Base-by-base conservation (phyloP, 1,140 invertebrate genomes). In the Brachystomella parvula region DNA sequence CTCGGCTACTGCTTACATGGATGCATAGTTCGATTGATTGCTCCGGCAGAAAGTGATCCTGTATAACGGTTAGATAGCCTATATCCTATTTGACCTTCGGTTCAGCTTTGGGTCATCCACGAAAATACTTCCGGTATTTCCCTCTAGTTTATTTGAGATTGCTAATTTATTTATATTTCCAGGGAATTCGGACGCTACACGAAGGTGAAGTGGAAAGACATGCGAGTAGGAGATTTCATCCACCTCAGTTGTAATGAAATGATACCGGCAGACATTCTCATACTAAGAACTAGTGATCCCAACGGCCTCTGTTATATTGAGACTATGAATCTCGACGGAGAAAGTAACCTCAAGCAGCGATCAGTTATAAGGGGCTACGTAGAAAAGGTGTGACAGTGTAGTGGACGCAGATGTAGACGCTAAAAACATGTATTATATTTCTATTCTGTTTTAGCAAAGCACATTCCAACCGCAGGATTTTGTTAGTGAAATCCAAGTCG, bases 271-370 rank as follows among this genome's bases (percentile, higher is more conserved):
- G 96, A 98, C 78, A 88, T 98, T 74, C 81, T 99, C 30, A 78
- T 99, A 28, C 79, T 98, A 35, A 83, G 87, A 68, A 90, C 89
- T 49, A 94, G 93, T 76, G 94, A 97, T 80, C 87, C 90, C 2
- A 85, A 93, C 75, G 94, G 94, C 31, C 85, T 96, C 72, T 98
- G 95, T 77, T 99, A 97, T 79, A 89, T 99, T 76, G 86, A 99
- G 80, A 98, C 96, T 1, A 92, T 94, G 69, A 98, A 98, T 81
- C 81, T 99, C 71, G 97, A 99, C 77, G 97, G 97, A 15, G 97
- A 99, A 81, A 98, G 94, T n/a, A 99, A 98, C 82, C 81, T 99
- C 53, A 99, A 99, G 79, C 92, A 96, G 74, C 83, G 95, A 75
- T 88, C 96, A 78, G 88, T 92, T 0, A 85, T 88, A 17, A 79